phyloP scores from a whole-genome alignment of 2,113 vertebrate genomes.

The Cochlearius cochlearius region DNA sequence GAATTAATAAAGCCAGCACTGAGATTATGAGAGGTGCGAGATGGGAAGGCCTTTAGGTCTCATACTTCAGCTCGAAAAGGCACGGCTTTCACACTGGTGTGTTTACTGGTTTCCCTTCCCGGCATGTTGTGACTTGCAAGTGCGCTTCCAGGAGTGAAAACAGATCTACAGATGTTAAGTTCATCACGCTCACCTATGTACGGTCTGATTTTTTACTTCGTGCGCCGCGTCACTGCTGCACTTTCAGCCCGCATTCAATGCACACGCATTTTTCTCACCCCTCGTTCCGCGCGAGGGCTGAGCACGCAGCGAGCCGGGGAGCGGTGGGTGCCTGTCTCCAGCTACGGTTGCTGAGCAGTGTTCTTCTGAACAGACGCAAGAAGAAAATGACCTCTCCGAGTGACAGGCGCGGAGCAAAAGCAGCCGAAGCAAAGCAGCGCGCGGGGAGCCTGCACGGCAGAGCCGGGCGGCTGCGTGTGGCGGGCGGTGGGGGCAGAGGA shows the following conservation, averaged over 20 bases:
- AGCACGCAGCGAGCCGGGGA: not conserved
- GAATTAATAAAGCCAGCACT: not conserved
- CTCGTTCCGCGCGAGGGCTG: accelerated
- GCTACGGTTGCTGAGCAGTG: not conserved
- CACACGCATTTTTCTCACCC: accelerated
- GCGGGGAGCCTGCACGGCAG: not conserved
- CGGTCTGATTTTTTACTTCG: accelerated
- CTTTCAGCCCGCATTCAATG: accelerated
- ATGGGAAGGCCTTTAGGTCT: not conserved
- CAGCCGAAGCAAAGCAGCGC: not conserved
- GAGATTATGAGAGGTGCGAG: not conserved
- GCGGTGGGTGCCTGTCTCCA: not conserved
- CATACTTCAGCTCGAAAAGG: not conserved
- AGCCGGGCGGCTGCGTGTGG: not conserved
- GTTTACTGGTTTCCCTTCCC: not conserved
- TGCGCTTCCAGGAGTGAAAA: not conserved
- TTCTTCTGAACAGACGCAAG: not conserved
- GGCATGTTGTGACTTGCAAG: not conserved
- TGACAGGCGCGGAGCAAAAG: not conserved
- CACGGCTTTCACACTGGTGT: not conserved
- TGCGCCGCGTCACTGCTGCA: not conserved
- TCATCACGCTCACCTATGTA: accelerated
- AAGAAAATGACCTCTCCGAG: not conserved
- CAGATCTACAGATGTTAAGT: not conserved
- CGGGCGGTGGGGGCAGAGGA: not conserved